Evolutionary conservation across 2,797 vertebrate genomes (phyloP).

Genomic region (Sebastes nivosus): DNA sequence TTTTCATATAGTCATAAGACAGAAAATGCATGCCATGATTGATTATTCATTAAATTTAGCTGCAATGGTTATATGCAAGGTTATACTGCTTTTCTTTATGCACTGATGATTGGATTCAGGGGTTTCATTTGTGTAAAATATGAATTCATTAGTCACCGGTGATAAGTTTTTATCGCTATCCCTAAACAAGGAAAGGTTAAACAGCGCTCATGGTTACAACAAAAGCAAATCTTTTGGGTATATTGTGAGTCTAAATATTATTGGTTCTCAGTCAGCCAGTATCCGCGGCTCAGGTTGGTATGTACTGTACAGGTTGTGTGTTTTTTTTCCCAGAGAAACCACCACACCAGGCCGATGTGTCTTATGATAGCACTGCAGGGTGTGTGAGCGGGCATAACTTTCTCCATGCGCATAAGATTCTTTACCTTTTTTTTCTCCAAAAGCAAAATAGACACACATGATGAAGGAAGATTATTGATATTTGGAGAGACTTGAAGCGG

Average conservation of each 20-base stretch:
- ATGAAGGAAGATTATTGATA: conserved; percentile 59
- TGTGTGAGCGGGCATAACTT: conserved; percentile 62
- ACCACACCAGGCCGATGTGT: conserved; percentile 19
- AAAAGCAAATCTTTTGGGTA: conserved; percentile 46
- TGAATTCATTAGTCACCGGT: neutral
- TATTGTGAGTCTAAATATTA: conserved; percentile 60
- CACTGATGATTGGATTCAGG: neutral
- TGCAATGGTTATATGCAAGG: neutral
- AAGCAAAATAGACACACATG: conserved; percentile 62
- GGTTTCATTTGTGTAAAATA: conserved; percentile 15
- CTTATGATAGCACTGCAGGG: conserved; percentile 54
- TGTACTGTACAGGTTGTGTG: conserved; percentile 36
- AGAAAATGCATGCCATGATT: neutral
- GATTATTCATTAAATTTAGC: neutral
- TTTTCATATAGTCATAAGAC: neutral
- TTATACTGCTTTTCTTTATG: neutral
- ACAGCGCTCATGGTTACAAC: conserved; percentile 34
- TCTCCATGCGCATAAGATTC: conserved; percentile 64
- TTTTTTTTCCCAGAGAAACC: conserved; percentile 34
- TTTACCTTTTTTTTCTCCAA: conserved; percentile 38
- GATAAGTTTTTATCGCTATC: neutral
- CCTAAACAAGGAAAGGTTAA: conserved; percentile 20
- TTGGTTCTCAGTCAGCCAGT: conserved; percentile 18
- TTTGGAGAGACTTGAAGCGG: conserved; percentile 65
- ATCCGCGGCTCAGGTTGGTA: conserved; percentile 45